Evolutionary conservation across 2,113 vertebrate genomes (phyloP).

Genomic region (Grammomys dolichurus): DNA sequence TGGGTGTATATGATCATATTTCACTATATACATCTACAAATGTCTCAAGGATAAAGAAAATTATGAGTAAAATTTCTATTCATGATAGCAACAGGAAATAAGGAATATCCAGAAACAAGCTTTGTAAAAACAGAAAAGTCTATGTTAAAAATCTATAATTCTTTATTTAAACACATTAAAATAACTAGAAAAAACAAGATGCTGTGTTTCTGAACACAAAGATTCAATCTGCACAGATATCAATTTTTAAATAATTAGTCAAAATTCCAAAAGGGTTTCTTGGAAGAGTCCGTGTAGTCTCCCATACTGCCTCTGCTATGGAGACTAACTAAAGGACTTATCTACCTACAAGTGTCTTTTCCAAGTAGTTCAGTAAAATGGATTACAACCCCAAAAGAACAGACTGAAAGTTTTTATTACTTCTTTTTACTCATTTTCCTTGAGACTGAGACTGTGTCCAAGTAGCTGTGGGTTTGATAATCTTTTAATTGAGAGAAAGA

Average conservation of each 20-base stretch:
- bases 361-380: not conserved
- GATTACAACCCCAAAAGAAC: not conserved
- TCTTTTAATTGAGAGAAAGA: slow-evolving; percentile 11
- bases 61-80: not conserved
- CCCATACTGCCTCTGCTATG: not conserved
- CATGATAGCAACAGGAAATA: not conserved
- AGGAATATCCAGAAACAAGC: not conserved
- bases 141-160: slow-evolving; percentile 10
- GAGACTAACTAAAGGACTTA: not conserved
- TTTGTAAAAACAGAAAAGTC: not conserved
- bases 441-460: not conserved
- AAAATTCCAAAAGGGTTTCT: slow-evolving; percentile 20
- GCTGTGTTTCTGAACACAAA: not conserved
- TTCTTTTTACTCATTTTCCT: slow-evolving; percentile 15
- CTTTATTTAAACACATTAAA: slow-evolving; percentile 45
- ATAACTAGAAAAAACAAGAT: slow-evolving; percentile 21
- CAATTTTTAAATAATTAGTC: not conserved
- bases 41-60: not conserved
- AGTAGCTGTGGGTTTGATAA: not conserved
- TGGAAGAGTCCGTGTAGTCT: not conserved
- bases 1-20: not conserved
- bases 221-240: not conserved
- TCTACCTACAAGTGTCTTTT: not conserved
- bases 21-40: not conserved
- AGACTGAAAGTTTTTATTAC: not conserved